Conservation (phyloP, 2,888 invertebrate species). For the Invenusta paracnida region DNA sequence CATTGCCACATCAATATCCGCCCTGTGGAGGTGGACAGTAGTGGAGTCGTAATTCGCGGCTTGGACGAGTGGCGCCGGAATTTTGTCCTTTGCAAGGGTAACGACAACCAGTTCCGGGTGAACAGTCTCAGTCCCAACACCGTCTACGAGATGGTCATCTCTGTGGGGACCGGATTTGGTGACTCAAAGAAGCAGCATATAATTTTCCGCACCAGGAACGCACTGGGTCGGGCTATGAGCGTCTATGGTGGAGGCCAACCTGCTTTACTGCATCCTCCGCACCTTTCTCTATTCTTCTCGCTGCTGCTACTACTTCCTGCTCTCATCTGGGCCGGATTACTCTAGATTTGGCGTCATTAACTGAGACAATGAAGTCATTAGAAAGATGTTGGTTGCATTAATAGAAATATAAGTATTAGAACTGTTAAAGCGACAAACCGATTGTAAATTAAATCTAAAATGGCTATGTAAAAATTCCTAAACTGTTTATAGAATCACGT, state of each 20-base stretch:
- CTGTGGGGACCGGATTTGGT: neutral
- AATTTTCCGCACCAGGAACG: neutral
- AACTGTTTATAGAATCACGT: no score
- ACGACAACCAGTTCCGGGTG: constrained; percentile 5
- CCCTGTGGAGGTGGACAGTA: neutral
- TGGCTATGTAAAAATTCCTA: no score
- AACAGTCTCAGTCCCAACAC: constrained; percentile 31
- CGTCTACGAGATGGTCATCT: neutral
- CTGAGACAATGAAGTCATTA: no score
- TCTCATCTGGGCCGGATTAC: no score
- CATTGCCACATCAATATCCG: neutral
- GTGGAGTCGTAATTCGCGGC: neutral
- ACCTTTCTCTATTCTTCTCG: no score
- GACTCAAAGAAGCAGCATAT: neutral
- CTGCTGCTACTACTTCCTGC: no score
- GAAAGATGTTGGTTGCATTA: no score
- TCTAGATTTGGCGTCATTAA: no score
- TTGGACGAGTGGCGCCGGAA: neutral
- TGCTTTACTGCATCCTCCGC: no score
- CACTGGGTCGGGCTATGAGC: neutral
- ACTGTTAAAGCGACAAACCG: no score
- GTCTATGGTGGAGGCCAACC: neutral
- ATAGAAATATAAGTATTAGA: no score
- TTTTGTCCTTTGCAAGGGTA: neutral
- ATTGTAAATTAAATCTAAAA: no score